Base-by-base conservation (phyloP, 2,797 vertebrate genomes). In the Hyperoplus immaculatus region DNA sequence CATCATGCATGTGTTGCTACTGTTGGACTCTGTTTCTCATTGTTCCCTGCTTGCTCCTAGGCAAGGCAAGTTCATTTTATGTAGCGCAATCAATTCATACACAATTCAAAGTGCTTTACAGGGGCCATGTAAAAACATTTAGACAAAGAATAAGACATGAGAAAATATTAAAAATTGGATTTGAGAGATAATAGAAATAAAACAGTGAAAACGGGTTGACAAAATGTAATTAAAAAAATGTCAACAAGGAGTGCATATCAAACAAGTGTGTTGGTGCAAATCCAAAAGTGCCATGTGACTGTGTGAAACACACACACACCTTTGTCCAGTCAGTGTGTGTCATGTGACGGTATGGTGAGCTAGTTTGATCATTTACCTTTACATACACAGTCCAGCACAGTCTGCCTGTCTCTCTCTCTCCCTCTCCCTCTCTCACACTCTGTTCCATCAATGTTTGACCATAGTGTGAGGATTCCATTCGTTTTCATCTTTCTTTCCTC, bases 351-450 rank as follows among this genome's bases (percentile, higher is more conserved):
- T 68, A n/a, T 73, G 45, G n/a, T 62, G 54, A 82, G 46, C 45
- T 53, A n/a, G 61, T 79, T 81, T 81, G 78, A 58, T 76, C 62
- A 84, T 87, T 90, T 78, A 80, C 54, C n/a, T 49, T 50, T 18
- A 29, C 38, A 45, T 72, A 80, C 61, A 81, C 61, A 70, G 21
- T 60, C 45, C 15, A 29, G 43, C 57, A 45, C 45, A 54, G 8
- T n/a, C 49, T 36, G 6, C 36, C 16, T 69, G 29, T n/a, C 41
- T 51, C 50, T 55, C n/a, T 16, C 13, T 11, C 29, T 21, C 7
- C 10, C 4, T 21, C 7, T 38, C 41, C 51, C 15, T 64, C 16
- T 42, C 39, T 75, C 64, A 63, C 12, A 59, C 60, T 21, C 36
- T 9, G 38, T 49, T 38, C 21, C 8, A 41, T 50, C 14, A 55